phyloP scores from a whole-genome alignment of 2,797 vertebrate genomes.

The Epinephelus awoara region DNA sequence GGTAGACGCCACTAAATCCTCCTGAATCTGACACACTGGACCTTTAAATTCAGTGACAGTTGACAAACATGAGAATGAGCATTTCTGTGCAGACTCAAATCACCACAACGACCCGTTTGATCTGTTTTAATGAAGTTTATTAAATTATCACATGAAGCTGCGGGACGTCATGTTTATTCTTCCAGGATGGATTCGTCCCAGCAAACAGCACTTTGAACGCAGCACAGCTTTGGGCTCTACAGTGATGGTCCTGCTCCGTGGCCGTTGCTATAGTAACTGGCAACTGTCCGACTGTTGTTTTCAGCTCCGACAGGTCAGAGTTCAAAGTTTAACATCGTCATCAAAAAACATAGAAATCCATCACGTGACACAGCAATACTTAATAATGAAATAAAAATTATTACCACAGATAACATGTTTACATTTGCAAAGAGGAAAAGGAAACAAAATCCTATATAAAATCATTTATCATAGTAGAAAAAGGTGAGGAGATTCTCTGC shows the following conservation, averaged over 20 bases:
- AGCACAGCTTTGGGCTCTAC: neutral
- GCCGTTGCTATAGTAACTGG: conserved; percentile 6
- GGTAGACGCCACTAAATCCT: too few relatives aligned
- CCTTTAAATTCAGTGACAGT: neutral
- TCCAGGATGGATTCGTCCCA: neutral
- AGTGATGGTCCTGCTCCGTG: neutral
- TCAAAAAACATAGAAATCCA: neutral
- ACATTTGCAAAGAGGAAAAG: conserved; percentile 12
- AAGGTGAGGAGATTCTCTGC: neutral
- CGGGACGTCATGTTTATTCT: neutral
- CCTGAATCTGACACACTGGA: too few relatives aligned
- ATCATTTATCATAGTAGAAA: conserved; percentile 47
- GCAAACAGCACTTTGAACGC: conserved; percentile 5
- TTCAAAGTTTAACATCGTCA: neutral
- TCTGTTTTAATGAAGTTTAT: conserved; percentile 41
- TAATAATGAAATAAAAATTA: conserved; percentile 17
- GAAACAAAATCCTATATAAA: conserved; percentile 32
- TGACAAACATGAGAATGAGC: neutral
- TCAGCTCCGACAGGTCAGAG: too few relatives aligned
- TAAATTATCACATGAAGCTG: conserved; percentile 35
- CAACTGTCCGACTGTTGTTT: too few relatives aligned
- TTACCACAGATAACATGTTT: conserved; percentile 22
- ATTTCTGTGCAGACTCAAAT: conserved; percentile 3
- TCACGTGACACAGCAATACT: conserved; percentile 32
- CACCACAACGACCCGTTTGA: neutral